Percentiles rank a stretch among this genome's conserved stretches.
phyloP scores from a whole-genome alignment of 2,888 invertebrate species.

The Tiliacea citrago region DNA sequence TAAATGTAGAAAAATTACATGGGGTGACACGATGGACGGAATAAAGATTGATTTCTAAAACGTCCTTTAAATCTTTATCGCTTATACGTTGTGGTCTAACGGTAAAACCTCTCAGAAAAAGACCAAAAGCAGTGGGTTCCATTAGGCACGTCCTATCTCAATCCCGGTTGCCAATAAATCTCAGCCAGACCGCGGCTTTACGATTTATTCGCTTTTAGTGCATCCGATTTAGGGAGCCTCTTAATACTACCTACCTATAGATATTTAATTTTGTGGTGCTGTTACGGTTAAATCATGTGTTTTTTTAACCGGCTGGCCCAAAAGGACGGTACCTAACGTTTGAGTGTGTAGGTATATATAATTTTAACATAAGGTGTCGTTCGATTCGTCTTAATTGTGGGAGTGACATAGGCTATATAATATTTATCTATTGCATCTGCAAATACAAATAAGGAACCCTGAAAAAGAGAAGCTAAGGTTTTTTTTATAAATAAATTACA shows the following conservation, averaged over 20 bases:
- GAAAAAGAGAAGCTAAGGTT: too few relatives aligned
- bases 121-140: slow-evolving; percentile 27
- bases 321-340: too few relatives aligned
- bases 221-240: slow-evolving; percentile 25
- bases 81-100: background rate
- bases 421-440: too few relatives aligned
- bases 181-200: slow-evolving; percentile 6
- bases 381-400: too few relatives aligned
- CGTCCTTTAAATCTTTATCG: background rate
- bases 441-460: too few relatives aligned
- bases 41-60: background rate
- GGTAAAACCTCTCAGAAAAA: slow-evolving; percentile 20
- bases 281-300: too few relatives aligned
- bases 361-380: too few relatives aligned
- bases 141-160: slow-evolving; percentile 43
- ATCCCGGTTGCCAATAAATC: slow-evolving; percentile 39
- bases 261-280: background rate
- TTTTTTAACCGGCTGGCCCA: too few relatives aligned
- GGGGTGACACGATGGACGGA: too few relatives aligned
- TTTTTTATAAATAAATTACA: too few relatives aligned
- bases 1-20: background rate
- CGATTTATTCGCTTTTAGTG: slow-evolving; percentile 47
- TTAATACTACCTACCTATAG: background rate
- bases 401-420: too few relatives aligned
- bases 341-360: too few relatives aligned